These are phyloP conservation scores for Chlorops oryzae DNA, from an alignment of 1,140 invertebrate genomes.

Conservation along the genomic window DNA sequence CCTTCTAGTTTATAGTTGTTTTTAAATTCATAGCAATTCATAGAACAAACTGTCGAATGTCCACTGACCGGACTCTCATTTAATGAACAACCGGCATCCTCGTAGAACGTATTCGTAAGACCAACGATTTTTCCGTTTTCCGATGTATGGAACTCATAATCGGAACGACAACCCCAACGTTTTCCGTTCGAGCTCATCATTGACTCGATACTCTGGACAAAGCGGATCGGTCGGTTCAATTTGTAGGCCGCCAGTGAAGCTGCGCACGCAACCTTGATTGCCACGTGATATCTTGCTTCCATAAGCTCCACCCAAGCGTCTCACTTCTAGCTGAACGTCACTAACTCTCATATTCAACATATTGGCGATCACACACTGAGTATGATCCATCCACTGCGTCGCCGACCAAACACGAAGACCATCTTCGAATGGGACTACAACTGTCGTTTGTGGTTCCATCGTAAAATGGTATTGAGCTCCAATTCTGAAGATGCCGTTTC, in stretches of 20 bases:
- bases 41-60: conserved; percentile 46
- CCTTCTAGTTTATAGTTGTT: conserved; percentile 52
- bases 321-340: conserved; percentile 55
- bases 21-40: conserved; percentile 55
- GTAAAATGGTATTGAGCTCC: conserved; percentile 49
- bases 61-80: conserved; percentile 54
- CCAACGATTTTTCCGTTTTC: conserved; percentile 63
- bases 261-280: conserved; percentile 53
- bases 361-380: conserved; percentile 56
- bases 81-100: conserved; percentile 56
- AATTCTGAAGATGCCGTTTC: conserved; percentile 34
- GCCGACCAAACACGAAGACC: conserved; percentile 58
- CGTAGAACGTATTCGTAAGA: conserved; percentile 56
- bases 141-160: conserved; percentile 58
- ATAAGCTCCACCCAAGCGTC: conserved; percentile 66
- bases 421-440: conserved; percentile 55
- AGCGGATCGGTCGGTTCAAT: conserved; percentile 57
- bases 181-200: conserved; percentile 63
- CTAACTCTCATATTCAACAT: conserved; percentile 52
- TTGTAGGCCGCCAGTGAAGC: conserved; percentile 59
- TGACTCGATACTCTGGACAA: conserved; percentile 59
- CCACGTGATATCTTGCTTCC: conserved; percentile 61
- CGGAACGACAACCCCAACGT: conserved; percentile 51
- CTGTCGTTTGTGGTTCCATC: conserved; percentile 63
- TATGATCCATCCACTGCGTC: conserved; percentile 63